These are phyloP conservation scores for Oreochromis grahami DNA, from an alignment of 2,797 vertebrate genomes.

Conservation along the genomic window DNA sequence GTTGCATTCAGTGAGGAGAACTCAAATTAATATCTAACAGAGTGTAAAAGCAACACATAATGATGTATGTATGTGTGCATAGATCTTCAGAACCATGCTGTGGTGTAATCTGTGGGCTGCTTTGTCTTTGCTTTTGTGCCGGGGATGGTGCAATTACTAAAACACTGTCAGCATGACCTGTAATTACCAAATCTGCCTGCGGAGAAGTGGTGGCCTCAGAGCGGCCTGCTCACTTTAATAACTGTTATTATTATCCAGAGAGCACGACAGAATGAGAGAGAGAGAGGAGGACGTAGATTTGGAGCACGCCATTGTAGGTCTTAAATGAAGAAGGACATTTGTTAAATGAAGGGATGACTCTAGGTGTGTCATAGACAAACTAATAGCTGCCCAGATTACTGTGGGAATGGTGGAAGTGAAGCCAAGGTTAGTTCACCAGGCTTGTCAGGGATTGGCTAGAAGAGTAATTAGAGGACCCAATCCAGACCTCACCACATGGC, in stretches of 20 bases:
- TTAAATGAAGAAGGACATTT: constrained; percentile 54
- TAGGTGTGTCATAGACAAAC: constrained; percentile 62
- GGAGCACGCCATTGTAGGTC: constrained; percentile 13
- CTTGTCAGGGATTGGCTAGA: constrained; percentile 51
- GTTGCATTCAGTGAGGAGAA: constrained; percentile 31
- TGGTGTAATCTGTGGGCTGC: constrained; percentile 40
- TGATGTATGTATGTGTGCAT: constrained; percentile 27
- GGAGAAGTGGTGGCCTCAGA: constrained; percentile 63
- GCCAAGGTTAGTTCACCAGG: constrained; percentile 43
- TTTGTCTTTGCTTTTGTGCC: constrained; percentile 63
- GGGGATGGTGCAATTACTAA: constrained; percentile 70
- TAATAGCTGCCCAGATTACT: constrained; percentile 47
- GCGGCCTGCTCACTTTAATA: constrained; percentile 69
- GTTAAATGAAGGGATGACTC: constrained; percentile 52
- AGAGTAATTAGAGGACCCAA: constrained; percentile 59
- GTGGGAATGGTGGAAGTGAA: constrained; percentile 42
- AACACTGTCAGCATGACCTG: constrained; percentile 71
- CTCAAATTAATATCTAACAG: constrained; percentile 45
- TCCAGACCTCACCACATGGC: constrained; percentile 65
- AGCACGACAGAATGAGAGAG: constrained; percentile 50
- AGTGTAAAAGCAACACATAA: constrained; percentile 37
- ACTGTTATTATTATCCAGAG: constrained; percentile 77
- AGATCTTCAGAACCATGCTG: constrained; percentile 36
- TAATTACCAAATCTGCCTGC: constrained; percentile 74
- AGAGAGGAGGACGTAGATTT: constrained; percentile 16